Base-by-base conservation (phyloP, 1,140 invertebrate genomes). In the Macrobrachium nipponense region DNA sequence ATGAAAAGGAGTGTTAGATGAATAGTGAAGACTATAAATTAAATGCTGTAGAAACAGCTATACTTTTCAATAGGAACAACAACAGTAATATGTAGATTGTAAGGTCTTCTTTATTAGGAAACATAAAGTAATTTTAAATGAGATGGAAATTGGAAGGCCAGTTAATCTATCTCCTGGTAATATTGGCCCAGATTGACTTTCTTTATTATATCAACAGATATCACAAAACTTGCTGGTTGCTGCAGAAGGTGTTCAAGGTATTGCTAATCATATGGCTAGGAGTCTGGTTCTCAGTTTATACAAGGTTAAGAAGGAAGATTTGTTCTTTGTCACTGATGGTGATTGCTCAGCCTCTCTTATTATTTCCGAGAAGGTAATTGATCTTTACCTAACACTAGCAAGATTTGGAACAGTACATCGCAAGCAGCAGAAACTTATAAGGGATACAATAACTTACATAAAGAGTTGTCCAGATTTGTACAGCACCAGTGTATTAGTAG, bases 391-490 rank as follows among this genome's bases (percentile, higher is more conserved):
- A 15, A 64, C 68, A 11, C 27, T 86, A 23, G 44, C 80, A 5
- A 86, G 79, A 68, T 86, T 86, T 80, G 83, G 83, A n/a, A 60
- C 36, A 73, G 83, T 86, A 6, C 80, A 72, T 51, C 77, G 83
- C 8, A 86, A 86, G 83, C 83, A 86, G 70, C 51, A 73, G 23
- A 70, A 72, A 43, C n/a, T 86, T 44, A 44, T 86, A 59, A 64
- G 36, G 12, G 83, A 86, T 58, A 80, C 83, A 12, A 60, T 70
- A 18, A 59, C 12, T 14, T 86, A 79, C 70, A 80, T 83, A 6
- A 17, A 64, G 73, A 18, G 44, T 20, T 83, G 73, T 76, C 72
- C 72, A n/a, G 36, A 27, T 64, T 11, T n/a, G n/a, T 80, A 80
- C 61, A 80, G 60, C 61, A 36, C 60, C 78, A 80, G 17, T 14